Base-by-base conservation (phyloP, 2,888 invertebrate species). In the Entomobrya proxima region DNA sequence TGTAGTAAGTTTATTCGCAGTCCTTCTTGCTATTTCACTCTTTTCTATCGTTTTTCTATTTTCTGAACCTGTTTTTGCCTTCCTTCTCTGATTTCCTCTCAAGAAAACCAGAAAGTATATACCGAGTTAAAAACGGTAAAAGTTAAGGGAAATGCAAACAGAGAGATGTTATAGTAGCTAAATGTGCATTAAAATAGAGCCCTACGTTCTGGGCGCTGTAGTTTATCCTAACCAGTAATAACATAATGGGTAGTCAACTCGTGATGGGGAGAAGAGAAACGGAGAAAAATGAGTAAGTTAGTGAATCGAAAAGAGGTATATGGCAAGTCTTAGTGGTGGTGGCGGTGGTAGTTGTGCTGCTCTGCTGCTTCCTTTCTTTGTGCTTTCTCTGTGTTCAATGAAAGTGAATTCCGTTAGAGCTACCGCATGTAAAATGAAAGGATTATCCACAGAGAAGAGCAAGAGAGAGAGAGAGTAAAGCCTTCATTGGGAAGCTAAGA, bases 361-460 rank as follows among this genome's bases (percentile, higher is more conserved):
- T 11, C 67, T 40, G 24, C 67, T 37, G 37, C 67, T 40, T 11
- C 40, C 24, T 40, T 40, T 24, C 37, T 67, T 40, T 47, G n/a
- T 35, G 55, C 75, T 55, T 35, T 55, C 47, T 37, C 58, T 5
- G 11, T 35, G 58, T 58, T 76, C 76, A 55, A 76, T 37, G 76
- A 76, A 76, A 76, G n/a, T 27, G 76, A 58, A 76, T 64, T 78
- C 64, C 18, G 75, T 50, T 35, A 50, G 35, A 24, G 75, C 21
- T 58, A 64, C 64, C 24, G 61, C 77, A 61, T 40, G 44, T 47
- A 75, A 55, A 75, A 55, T 74, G 74, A 74, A 77, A 18, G 79
- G 79, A 79, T 79, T 79, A 79, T 32, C 50, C 61, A 37, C 3
- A 47, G 32, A 24, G 52, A 27, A 7, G 9, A 44, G 37, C 24